phyloP scores from a whole-genome alignment of 2,797 vertebrate genomes.

The Hippoglossus hippoglossus region DNA sequence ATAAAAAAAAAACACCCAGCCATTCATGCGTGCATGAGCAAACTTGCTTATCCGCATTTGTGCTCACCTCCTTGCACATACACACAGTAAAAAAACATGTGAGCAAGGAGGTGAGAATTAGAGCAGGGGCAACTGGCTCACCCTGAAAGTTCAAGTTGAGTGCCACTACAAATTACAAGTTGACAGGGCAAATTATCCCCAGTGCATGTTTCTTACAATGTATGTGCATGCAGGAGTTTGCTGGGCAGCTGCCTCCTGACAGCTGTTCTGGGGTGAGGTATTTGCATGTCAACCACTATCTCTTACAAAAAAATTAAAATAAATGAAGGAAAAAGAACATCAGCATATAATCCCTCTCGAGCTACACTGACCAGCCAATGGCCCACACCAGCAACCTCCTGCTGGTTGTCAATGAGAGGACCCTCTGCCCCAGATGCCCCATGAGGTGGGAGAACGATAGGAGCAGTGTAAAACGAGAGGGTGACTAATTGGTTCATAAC shows the following conservation, averaged over 20 bases:
- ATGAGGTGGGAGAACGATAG: constrained; percentile 56
- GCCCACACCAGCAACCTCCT: constrained; percentile 23
- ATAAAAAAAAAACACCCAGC: constrained; percentile 24
- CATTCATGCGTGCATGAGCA: constrained; percentile 45
- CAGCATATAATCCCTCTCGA: constrained; percentile 12
- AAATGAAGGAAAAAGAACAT: constrained; percentile 2
- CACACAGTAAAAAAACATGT: constrained; percentile 52
- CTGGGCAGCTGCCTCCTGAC: constrained; percentile 59
- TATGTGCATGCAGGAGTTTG: constrained; percentile 72
- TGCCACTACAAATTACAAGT: constrained; percentile 81
- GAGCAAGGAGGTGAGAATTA: constrained; percentile 73
- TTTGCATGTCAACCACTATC: constrained; percentile 67
- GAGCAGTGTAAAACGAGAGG: constrained; percentile 86
- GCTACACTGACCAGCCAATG: constrained; percentile 37
- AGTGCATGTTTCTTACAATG: constrained; percentile 69
- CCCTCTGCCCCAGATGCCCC: constrained; percentile 71
- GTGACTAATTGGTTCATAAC: constrained; percentile 85
- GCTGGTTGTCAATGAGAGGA: constrained; percentile 38
- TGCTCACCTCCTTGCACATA: constrained; percentile 50
- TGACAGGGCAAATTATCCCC: constrained; percentile 79
- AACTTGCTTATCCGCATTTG: constrained; percentile 61
- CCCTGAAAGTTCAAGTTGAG: constrained; percentile 79
- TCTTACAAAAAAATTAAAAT: constrained; percentile 22
- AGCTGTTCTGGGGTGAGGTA: constrained; percentile 65
- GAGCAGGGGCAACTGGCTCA: constrained; percentile 75